Percentiles rank a stretch among this genome's conserved stretches.
Evolutionary conservation across 2,888 invertebrate genomes (phyloP).

Genomic region (Sminthurides aquaticus): DNA sequence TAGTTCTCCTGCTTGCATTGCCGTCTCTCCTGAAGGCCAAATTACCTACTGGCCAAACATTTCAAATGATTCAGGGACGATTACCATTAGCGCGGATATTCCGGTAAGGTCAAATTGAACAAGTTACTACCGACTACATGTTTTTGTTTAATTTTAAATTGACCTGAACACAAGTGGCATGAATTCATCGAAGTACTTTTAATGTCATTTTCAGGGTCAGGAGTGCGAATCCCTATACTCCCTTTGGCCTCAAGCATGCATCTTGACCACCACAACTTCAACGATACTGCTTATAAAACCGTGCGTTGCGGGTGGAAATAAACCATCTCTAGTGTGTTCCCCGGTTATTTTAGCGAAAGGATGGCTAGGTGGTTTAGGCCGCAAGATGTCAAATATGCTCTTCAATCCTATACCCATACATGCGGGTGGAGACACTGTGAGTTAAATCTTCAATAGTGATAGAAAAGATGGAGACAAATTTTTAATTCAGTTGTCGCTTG

Average conservation of each 20-base stretch:
- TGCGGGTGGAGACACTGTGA: slow-evolving; percentile 12
- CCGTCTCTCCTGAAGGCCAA: slow-evolving; percentile 86
- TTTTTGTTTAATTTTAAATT: too few relatives aligned
- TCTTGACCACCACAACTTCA: slow-evolving; percentile 85
- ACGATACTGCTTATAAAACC: slow-evolving; percentile 68
- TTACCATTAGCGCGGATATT: slow-evolving; percentile 75
- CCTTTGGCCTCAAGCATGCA: slow-evolving; percentile 64
- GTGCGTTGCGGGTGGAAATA: slow-evolving; percentile 58
- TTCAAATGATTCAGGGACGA: slow-evolving; percentile 75
- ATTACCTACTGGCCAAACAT: slow-evolving; percentile 89
- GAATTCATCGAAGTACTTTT: too few relatives aligned
- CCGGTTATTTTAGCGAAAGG: slow-evolving; percentile 62
- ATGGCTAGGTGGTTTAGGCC: slow-evolving; percentile 80
- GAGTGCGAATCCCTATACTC: slow-evolving; percentile 70
- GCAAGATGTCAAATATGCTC: slow-evolving; percentile 56
- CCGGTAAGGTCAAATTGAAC: slow-evolving; percentile 55
- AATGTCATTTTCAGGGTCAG: slow-evolving; percentile 56
- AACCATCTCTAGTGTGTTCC: slow-evolving; percentile 55
- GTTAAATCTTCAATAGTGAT: not conserved
- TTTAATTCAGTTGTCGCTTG: slow-evolving; percentile 33
- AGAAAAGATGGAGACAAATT: not conserved
- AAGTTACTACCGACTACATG: too few relatives aligned
- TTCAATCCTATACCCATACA: slow-evolving; percentile 20
- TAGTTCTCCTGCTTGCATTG: slow-evolving; percentile 66
- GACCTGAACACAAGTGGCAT: too few relatives aligned